A percentile compares a stretch with the other conserved stretches of the same genome.
phyloP scores from a whole-genome alignment of 2,113 vertebrate genomes.

The Ammodytes dubius region DNA sequence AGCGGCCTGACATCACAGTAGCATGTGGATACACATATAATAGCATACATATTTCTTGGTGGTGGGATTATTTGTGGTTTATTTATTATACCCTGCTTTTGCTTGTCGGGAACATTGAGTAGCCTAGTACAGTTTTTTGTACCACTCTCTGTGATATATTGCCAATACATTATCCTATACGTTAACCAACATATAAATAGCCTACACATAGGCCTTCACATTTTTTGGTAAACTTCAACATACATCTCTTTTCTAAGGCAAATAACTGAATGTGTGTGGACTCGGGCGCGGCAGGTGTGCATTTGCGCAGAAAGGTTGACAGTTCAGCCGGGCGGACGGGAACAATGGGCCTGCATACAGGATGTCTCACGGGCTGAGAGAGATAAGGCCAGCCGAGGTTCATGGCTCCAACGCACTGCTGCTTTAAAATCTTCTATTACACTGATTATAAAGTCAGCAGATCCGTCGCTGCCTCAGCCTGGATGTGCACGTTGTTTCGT shows the following conservation, averaged over 20 bases:
- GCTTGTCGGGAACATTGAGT: background rate
- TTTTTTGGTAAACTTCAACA: background rate
- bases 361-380: conserved; percentile 61
- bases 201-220: background rate
- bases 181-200: too few species aligned
- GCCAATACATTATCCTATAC: background rate
- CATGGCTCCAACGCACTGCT: conserved; percentile 39
- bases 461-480: background rate
- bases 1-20: too few species aligned
- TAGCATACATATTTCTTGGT: background rate
- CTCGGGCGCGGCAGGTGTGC: conserved; percentile 71
- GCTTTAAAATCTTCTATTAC: background rate
- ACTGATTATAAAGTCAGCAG: background rate
- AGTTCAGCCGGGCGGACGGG: conserved; percentile 49
- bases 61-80: background rate
- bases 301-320: conserved; percentile 54
- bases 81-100: background rate
- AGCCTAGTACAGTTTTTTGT: too few species aligned
- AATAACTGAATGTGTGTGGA: background rate
- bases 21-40: background rate
- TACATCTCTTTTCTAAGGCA: background rate
- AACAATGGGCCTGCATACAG: conserved; percentile 82
- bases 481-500: background rate
- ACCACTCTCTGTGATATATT: background rate
- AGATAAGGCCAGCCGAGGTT: conserved; percentile 70